Percentiles rank a stretch among this genome's conserved stretches.
These are phyloP conservation scores for Subacronicta megacephala DNA, from an alignment of 2,888 invertebrate species.

Conservation along the genomic window DNA sequence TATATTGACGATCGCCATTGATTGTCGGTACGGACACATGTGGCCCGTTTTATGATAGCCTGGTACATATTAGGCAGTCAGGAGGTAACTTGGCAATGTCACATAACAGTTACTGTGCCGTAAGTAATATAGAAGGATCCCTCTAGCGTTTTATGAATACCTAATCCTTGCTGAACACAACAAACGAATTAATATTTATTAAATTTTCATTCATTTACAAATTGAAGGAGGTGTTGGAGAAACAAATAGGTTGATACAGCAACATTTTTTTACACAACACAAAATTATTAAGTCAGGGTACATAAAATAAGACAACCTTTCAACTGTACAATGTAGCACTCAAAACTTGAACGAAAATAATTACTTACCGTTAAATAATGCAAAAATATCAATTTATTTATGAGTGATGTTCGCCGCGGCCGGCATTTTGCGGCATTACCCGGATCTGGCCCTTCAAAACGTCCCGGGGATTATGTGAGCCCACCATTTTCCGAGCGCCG, in stretches of 20 bases:
- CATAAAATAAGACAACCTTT: too few relatives aligned
- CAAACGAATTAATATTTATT: too few relatives aligned
- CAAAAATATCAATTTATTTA: conserved; percentile 34
- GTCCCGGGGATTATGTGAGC: conserved; percentile 29
- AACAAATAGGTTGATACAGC: too few relatives aligned
- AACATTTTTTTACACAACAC: too few relatives aligned
- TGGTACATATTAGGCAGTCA: conserved; percentile 2
- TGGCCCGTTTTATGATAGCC: conserved; percentile 1
- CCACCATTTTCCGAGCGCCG: conserved; percentile 22
- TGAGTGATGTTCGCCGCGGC: conserved; percentile 24
- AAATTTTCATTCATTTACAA: too few relatives aligned
- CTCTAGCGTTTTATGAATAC: too few relatives aligned
- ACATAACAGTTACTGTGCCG: neutral
- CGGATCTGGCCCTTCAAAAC: conserved; percentile 11
- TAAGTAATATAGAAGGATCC: neutral
- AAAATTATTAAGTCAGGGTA: too few relatives aligned
- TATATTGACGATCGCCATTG: conserved; percentile 21
- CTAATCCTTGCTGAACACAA: too few relatives aligned
- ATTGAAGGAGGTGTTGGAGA: too few relatives aligned
- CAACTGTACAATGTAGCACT: neutral
- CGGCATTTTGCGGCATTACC: conserved; percentile 17
- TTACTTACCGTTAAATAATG: conserved; percentile 13
- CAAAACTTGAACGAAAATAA: neutral
- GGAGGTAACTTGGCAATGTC: neutral
- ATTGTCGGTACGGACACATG: conserved; percentile 22